Conservation (phyloP, 2,113 vertebrate genomes). For the Acanthisitta chloris region DNA sequence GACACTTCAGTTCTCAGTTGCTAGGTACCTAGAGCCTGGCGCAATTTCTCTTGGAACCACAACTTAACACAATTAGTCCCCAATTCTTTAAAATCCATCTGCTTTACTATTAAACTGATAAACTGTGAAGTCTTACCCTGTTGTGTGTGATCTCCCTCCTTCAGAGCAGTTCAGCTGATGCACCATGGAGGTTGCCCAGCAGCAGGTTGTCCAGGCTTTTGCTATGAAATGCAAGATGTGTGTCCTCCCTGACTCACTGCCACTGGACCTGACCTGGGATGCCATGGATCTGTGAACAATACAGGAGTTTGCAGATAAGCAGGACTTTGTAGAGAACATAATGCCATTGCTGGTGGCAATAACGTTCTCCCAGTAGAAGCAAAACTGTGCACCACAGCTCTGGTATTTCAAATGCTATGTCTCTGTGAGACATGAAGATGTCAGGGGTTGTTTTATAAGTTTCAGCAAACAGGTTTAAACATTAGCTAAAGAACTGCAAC, state of each 20-base stretch:
- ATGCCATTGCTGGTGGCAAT: not conserved
- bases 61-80: not conserved
- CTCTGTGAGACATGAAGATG: not conserved
- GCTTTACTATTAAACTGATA: not conserved
- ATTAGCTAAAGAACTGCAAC: not conserved
- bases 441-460: not conserved
- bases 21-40: not conserved
- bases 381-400: not conserved
- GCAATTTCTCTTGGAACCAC: not conserved
- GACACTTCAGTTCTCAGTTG: not conserved
- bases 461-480: not conserved
- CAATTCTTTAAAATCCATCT: not conserved
- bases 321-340: not conserved
- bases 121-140: not conserved
- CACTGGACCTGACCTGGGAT: not conserved
- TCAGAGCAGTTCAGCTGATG: not conserved
- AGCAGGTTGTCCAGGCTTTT: accelerated
- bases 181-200: not conserved
- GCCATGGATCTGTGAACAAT: not conserved
- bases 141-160: not conserved
- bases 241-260: not conserved
- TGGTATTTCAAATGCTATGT: not conserved
- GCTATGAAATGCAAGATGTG: not conserved
- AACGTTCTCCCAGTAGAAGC: not conserved
- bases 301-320: not conserved